Base-by-base conservation (phyloP, 2,113 vertebrate species). In the Madoqua kirkii region DNA sequence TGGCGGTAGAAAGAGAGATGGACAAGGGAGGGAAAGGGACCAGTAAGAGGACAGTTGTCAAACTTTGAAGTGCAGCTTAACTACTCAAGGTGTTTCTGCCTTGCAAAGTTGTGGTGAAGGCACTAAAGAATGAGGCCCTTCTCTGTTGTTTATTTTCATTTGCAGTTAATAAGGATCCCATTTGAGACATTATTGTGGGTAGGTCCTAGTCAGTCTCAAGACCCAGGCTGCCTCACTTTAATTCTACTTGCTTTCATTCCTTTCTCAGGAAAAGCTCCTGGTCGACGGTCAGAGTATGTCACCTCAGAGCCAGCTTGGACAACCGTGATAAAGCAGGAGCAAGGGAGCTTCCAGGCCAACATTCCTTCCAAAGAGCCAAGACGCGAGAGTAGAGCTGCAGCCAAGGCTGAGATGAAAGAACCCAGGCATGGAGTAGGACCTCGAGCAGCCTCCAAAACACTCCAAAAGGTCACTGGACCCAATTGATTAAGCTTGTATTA, bases 251-350 rank as follows among this genome's bases (percentile, higher is more conserved):
- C 50, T 96, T 86, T 81, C 55, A 91, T 98, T 95, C 48, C 95
- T 98, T 83, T 97, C 86, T 45, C 96, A 99, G 99, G 94, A 98
- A 98, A 98, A 87, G 59, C 86, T 62, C 7, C 74, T 76, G 93
- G 43, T 76, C 88, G 14, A 7, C 89, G 85, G 52, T 89, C 93
- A 84, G 98, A 98, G 93, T 88, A 17, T 60, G 59, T 82, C 29
- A 48, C 97, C 4, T 97, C 98, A 62, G 98, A 99, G 96, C 99
- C 99, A 87, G 97, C 98, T 87, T 99, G 99, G 99, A 96, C 99
- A 90, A 99, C 98, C 25, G 48, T 99, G 98, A 99, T 99, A 96
- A 99, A 99, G 97, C 99, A 99, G 91, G 99, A 99, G 89, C 99
- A 99, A 95, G 99, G 97, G 95, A 96, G 98, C 97, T 99, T 99